phyloP scores from a whole-genome alignment of 1,140 invertebrate genomes.

The Brachionus koreanus region DNA sequence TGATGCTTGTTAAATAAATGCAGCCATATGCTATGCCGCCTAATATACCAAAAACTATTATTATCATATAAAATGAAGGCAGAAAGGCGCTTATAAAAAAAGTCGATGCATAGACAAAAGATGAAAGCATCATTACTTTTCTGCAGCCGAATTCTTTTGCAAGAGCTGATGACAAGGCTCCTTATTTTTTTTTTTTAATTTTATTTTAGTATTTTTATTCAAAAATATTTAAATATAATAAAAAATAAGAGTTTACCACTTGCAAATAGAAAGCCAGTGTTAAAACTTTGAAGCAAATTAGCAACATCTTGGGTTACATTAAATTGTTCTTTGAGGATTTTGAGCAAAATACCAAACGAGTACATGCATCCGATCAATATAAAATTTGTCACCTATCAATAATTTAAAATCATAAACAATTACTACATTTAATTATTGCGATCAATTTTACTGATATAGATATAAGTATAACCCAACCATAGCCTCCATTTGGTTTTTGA shows the following conservation, averaged over 20 bases:
- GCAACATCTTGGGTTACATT: background rate
- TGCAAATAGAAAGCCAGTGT: background rate
- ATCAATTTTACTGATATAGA: background rate
- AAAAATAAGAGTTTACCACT: background rate
- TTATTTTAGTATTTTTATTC: no score
- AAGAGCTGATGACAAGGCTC: conserved; percentile 84
- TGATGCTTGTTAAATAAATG: conserved; percentile 64
- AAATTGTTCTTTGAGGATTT: background rate
- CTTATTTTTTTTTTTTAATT: conserved; percentile 57
- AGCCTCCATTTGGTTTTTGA: conserved; percentile 42
- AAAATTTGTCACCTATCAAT: background rate
- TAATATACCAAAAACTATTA: conserved; percentile 76
- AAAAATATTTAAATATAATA: no score
- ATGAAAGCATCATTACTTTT: conserved; percentile 76
- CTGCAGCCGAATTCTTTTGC: conserved; percentile 82
- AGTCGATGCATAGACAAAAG: conserved; percentile 69
- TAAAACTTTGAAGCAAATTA: conserved; percentile 32
- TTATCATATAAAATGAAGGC: conserved; percentile 71
- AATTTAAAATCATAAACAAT: background rate
- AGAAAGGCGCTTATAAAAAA: conserved; percentile 77
- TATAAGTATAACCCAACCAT: conserved; percentile 31
- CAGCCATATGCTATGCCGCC: conserved; percentile 64
- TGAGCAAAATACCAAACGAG: conserved; percentile 18
- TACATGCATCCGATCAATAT: conserved; percentile 31
- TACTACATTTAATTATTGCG: background rate